Percentiles rank a stretch among this genome's conserved stretches.
Conservation (phyloP, 2,113 vertebrate genomes). For the Lampris megalopsis region DNA sequence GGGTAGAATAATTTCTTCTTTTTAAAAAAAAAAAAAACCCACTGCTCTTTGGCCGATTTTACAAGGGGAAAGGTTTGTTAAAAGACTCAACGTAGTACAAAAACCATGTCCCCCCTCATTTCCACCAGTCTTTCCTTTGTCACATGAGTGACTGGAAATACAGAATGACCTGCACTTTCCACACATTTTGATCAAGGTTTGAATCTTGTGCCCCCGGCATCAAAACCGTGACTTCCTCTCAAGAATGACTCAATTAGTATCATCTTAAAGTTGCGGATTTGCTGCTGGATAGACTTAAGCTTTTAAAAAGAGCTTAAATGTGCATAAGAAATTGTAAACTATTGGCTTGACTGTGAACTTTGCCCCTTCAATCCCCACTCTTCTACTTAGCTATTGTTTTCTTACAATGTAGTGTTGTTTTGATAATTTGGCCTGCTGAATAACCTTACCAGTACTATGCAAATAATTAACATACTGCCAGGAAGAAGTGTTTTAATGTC, state of each 20-base stretch:
- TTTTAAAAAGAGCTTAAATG: slow-evolving; percentile 18
- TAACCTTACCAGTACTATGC: slow-evolving; percentile 5
- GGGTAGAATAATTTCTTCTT: no score
- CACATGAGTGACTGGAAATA: no score
- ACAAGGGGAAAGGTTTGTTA: no score
- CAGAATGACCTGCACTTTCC: no score
- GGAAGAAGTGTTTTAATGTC: slow-evolving; percentile 6
- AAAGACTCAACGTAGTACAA: no score
- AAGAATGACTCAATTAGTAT: background rate
- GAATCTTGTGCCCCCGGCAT: no score
- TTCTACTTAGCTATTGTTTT: slow-evolving; percentile 47
- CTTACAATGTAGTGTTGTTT: slow-evolving; percentile 58
- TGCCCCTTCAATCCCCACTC: slow-evolving; percentile 49
- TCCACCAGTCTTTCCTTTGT: no score
- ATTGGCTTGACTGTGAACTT: slow-evolving; percentile 46
- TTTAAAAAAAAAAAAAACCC: no score
- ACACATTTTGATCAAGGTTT: no score
- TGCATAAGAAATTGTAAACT: slow-evolving; percentile 18
- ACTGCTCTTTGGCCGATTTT: no score
- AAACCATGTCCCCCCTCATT: no score
- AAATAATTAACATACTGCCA: slow-evolving; percentile 10
- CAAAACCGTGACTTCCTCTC: no score
- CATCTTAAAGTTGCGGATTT: background rate
- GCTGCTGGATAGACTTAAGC: background rate
- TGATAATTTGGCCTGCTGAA: slow-evolving; percentile 7